These are phyloP conservation scores for Drosophila affinis DNA, from an alignment of 2,888 invertebrate genomes.

Conservation along the genomic window DNA sequence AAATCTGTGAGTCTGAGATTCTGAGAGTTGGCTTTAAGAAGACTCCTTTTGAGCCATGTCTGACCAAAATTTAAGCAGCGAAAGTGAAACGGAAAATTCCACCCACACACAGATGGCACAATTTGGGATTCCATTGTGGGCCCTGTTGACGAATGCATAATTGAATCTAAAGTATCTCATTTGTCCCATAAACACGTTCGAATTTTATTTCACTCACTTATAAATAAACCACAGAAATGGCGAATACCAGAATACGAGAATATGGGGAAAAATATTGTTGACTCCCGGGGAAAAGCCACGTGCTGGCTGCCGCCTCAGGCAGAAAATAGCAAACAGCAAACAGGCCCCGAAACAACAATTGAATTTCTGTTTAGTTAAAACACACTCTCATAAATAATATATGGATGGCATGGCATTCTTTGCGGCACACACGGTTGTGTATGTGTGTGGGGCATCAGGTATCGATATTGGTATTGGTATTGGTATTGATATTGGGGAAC, in stretches of 20 bases:
- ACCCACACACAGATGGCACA: conserved; percentile 19
- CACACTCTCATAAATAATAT: conserved; percentile 63
- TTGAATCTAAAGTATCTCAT: conserved; percentile 77
- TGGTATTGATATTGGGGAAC: conserved; percentile 5
- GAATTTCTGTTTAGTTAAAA: conserved; percentile 70
- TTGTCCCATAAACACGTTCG: conserved; percentile 71
- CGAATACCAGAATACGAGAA: conserved; percentile 6
- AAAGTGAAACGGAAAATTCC: conserved; percentile 37
- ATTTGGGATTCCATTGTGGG: conserved; percentile 54
- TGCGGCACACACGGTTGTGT: conserved; percentile 26
- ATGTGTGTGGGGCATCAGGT: conserved; percentile 44
- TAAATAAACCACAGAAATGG: conserved; percentile 37
- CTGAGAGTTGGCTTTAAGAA: conserved; percentile 8
- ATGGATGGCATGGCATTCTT: conserved; percentile 36
- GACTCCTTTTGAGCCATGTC: conserved; percentile 4
- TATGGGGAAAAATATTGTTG: conserved; percentile 29
- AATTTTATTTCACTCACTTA: conserved; percentile 44
- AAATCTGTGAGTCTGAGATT: background rate
- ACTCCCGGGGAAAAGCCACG: conserved; percentile 42
- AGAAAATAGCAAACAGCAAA: conserved; percentile 31
- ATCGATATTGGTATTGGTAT: conserved; percentile 7
- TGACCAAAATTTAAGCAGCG: conserved; percentile 7
- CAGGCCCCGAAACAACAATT: conserved; percentile 64
- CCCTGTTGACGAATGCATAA: conserved; percentile 63
- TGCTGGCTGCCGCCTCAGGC: conserved; percentile 43